Conservation (phyloP, 2,113 vertebrate species). For the Thamnophis sirtalis region DNA sequence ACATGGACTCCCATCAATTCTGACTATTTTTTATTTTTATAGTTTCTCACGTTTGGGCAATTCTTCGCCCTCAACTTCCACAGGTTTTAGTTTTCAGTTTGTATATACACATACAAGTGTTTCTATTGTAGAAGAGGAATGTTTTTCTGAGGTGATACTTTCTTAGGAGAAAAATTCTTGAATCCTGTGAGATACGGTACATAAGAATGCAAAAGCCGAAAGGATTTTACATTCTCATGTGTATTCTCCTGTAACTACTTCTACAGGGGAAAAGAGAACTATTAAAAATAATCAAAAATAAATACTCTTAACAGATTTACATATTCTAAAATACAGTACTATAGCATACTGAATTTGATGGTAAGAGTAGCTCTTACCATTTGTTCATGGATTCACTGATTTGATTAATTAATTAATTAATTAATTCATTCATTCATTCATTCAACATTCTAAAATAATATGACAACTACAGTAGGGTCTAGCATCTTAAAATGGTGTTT, state of each 20-base stretch:
- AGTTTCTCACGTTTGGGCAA: background rate
- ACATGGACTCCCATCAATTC: background rate
- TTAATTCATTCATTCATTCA: background rate
- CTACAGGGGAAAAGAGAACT: background rate
- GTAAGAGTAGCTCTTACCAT: background rate
- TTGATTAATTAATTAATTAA: fast-evolving
- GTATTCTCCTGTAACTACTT: background rate
- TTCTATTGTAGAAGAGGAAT: background rate
- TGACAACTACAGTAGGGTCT: background rate
- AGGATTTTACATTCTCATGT: background rate
- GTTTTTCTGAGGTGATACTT: background rate
- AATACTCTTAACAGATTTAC: background rate
- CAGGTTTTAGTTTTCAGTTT: background rate
- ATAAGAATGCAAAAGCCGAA: background rate
- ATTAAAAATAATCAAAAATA: background rate
- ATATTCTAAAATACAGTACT: background rate
- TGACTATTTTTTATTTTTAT: background rate
- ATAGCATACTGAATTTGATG: background rate
- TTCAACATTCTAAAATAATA: background rate
- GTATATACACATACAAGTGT: background rate
- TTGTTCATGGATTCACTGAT: background rate
- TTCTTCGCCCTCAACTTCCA: background rate
- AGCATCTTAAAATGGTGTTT: background rate
- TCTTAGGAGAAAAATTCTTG: background rate
- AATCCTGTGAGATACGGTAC: background rate